Evolutionary conservation across 2,797 vertebrate genomes (phyloP).

Genomic region (Spinus pinus): DNA sequence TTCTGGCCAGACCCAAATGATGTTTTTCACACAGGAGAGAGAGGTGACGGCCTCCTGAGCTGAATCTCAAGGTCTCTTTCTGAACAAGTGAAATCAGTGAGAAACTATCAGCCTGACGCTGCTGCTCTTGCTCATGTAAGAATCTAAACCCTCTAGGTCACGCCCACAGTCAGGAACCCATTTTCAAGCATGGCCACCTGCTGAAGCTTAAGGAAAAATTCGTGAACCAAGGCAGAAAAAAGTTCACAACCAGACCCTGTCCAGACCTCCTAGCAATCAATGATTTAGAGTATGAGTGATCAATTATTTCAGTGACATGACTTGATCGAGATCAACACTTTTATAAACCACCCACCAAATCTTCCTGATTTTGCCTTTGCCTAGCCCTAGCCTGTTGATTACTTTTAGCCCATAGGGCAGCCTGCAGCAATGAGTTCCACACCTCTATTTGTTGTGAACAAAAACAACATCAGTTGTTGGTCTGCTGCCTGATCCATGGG

Average conservation of each 20-base stretch:
- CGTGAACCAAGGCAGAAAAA: neutral
- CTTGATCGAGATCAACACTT: neutral
- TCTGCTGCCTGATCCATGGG: neutral
- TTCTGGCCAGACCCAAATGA: neutral
- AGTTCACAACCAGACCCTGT: neutral
- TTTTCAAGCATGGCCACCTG: neutral
- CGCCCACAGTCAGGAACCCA: neutral
- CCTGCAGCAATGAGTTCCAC: neutral
- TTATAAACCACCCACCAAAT: neutral
- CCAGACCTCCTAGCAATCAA: neutral
- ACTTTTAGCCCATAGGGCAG: neutral
- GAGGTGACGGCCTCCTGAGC: neutral
- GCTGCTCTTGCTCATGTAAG: neutral
- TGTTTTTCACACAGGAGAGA: neutral
- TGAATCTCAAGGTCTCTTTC: neutral
- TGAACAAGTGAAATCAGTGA: neutral
- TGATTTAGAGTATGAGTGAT: neutral
- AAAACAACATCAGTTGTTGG: neutral
- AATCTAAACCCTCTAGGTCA: neutral
- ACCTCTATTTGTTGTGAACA: fast-evolving
- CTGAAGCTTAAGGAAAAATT: neutral
- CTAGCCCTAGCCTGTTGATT: neutral
- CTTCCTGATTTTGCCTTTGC: neutral
- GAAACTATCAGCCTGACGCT: neutral
- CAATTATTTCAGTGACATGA: neutral